A percentile compares a stretch with the other conserved stretches of the same genome.
These are phyloP conservation scores for Fragum fragum DNA, from an alignment of 2,888 invertebrate species.

Conservation along the genomic window DNA sequence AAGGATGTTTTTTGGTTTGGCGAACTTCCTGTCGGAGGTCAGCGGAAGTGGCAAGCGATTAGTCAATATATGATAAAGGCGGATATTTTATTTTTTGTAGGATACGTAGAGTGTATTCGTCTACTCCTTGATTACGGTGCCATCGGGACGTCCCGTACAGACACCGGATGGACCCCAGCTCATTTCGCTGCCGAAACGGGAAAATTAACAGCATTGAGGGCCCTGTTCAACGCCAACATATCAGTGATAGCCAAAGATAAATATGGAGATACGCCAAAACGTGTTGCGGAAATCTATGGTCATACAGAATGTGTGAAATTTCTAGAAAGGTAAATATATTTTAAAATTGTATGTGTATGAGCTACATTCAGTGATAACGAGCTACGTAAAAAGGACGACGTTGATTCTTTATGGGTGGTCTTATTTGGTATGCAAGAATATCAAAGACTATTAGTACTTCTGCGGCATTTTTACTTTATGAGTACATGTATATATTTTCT, in stretches of 20 bases:
- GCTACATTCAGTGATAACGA: no score
- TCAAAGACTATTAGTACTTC: no score
- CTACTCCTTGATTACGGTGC: constrained; percentile 83
- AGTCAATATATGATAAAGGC: no score
- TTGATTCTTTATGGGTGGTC: no score
- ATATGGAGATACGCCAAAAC: constrained; percentile 81
- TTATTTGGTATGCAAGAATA: no score
- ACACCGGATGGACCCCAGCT: constrained; percentile 84
- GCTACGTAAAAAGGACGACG: no score
- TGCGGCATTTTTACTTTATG: no score
- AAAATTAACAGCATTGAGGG: constrained; percentile 77
- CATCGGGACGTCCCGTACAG: constrained; percentile 77
- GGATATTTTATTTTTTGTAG: constrained; percentile 61
- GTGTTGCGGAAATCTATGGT: constrained; percentile 82
- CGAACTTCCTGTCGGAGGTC: no score
- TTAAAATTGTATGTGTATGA: no score
- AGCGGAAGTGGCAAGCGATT: no score
- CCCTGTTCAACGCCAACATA: constrained; percentile 78
- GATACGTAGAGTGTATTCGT: constrained; percentile 83
- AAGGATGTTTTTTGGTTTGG: no score
- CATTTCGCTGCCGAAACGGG: constrained; percentile 85
- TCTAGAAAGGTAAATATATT: constrained; percentile 80
- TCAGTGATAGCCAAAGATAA: constrained; percentile 79
- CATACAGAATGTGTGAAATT: constrained; percentile 81
- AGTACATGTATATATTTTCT: no score